A percentile compares a stretch with the other conserved stretches of the same genome.
Evolutionary conservation across 1,140 invertebrate genomes (phyloP).

Genomic region (Proctacanthus coquilletti): DNA sequence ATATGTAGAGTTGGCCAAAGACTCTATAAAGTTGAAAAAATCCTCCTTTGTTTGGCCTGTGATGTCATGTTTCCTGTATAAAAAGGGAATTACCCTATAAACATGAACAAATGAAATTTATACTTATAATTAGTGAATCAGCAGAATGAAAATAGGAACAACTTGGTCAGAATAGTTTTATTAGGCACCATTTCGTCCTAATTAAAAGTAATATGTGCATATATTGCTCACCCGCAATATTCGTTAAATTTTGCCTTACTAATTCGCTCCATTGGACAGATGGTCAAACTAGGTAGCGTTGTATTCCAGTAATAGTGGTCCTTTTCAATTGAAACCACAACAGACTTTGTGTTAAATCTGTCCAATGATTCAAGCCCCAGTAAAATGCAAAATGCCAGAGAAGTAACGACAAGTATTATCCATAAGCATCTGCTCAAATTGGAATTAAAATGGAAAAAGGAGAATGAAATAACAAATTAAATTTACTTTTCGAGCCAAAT

Average conservation of each 20-base stretch:
- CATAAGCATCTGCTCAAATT: conserved; percentile 16
- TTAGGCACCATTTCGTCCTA: too few relatives aligned
- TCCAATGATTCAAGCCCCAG: conserved; percentile 18
- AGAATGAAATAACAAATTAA: not conserved
- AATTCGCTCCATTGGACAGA: conserved; percentile 34
- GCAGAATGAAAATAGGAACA: too few relatives aligned
- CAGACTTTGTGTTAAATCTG: conserved; percentile 26
- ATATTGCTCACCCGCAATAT: conserved; percentile 30
- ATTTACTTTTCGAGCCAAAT: conserved; percentile 17
- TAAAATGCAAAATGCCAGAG: conserved; percentile 16
- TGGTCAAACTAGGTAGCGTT: conserved; percentile 40
- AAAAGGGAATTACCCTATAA: too few relatives aligned
- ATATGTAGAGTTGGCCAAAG: conserved; percentile 7
- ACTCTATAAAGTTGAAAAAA: conserved; percentile 6
- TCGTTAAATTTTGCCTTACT: conserved; percentile 26
- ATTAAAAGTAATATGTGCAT: too few relatives aligned
- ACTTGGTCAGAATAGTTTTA: too few relatives aligned
- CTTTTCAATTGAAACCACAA: conserved; percentile 49
- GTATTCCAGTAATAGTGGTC: conserved; percentile 54
- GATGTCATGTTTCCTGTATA: conserved; percentile 2
- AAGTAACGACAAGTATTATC: conserved; percentile 13
- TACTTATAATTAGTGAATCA: too few relatives aligned
- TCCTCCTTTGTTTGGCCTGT: conserved; percentile 2
- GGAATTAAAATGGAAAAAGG: not conserved
- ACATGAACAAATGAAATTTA: too few relatives aligned